Evolutionary conservation across 2,888 invertebrate species (phyloP).

Genomic region (Automeris io): DNA sequence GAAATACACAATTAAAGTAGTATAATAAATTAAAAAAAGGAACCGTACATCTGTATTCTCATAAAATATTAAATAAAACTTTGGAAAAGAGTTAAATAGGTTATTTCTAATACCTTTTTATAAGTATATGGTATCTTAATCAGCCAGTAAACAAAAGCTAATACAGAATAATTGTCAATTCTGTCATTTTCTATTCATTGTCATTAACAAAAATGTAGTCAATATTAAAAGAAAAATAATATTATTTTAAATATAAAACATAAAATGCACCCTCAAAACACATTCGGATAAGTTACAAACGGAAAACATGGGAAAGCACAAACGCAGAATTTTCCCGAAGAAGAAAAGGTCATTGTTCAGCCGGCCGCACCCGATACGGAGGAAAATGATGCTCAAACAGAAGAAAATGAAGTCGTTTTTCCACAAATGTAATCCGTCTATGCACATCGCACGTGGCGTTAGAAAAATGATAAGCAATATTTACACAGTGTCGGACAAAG

Average conservation of each 20-base stretch:
- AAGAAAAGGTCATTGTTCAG: conserved; percentile 50
- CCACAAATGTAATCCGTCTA: conserved; percentile 41
- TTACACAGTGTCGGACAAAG: conserved; percentile 48
- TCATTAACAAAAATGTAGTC: too few relatives aligned
- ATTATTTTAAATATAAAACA: not conserved
- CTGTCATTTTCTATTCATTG: too few relatives aligned
- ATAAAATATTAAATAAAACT: too few relatives aligned
- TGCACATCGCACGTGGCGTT: conserved; percentile 31
- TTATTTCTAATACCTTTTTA: too few relatives aligned
- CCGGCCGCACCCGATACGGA: conserved; percentile 47
- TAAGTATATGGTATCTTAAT: too few relatives aligned
- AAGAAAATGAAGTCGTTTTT: conserved; percentile 47
- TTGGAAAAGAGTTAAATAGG: too few relatives aligned
- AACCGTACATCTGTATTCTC: too few relatives aligned
- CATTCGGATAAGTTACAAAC: not conserved
- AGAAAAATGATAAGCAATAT: conserved; percentile 44
- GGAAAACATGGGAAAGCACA: conserved; percentile 42
- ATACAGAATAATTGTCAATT: too few relatives aligned
- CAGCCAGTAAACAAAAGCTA: too few relatives aligned
- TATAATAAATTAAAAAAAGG: too few relatives aligned
- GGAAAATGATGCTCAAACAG: conserved; percentile 45
- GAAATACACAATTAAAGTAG: too few relatives aligned
- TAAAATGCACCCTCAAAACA: not conserved
- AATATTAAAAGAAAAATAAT: too few relatives aligned
- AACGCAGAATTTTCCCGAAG: conserved; percentile 39